Evolutionary conservation across 2,797 vertebrate species (phyloP).

Genomic region (Xenops minutus): DNA sequence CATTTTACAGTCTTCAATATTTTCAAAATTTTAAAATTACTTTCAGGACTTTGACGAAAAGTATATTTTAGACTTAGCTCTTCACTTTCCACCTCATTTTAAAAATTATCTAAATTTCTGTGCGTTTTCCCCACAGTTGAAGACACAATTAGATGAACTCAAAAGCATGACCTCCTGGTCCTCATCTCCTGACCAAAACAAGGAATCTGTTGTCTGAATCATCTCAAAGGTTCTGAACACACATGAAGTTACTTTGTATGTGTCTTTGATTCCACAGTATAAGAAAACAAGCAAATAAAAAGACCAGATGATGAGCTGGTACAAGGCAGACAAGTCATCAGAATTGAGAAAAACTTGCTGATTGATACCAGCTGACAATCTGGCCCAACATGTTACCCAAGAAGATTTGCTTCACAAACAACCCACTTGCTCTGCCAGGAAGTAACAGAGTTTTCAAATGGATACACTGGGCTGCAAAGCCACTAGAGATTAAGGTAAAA

Average conservation of each 20-base stretch:
- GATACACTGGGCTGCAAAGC: not conserved
- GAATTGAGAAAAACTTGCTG: not conserved
- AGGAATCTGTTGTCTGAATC: not conserved
- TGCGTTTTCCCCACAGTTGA: not conserved
- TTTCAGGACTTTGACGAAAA: not conserved
- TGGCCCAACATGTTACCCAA: not conserved
- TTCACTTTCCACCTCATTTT: not conserved
- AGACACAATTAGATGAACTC: not conserved
- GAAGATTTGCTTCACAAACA: not conserved
- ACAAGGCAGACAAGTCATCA: not conserved
- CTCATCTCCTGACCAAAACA: not conserved
- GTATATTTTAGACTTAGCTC: not conserved
- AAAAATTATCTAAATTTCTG: not conserved
- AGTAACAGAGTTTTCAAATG: not conserved
- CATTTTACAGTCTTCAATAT: not conserved
- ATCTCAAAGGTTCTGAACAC: not conserved
- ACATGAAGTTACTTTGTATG: not conserved
- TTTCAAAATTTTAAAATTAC: not conserved
- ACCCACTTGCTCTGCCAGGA: not conserved
- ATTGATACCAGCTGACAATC: conserved; percentile 6
- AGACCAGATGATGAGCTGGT: not conserved
- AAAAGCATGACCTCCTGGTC: not conserved
- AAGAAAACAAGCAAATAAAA: not conserved
- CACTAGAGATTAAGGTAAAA: not conserved
- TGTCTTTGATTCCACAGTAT: not conserved